Evolutionary conservation across 2,888 invertebrate species (phyloP).

Genomic region (Cantharis lateralis): DNA sequence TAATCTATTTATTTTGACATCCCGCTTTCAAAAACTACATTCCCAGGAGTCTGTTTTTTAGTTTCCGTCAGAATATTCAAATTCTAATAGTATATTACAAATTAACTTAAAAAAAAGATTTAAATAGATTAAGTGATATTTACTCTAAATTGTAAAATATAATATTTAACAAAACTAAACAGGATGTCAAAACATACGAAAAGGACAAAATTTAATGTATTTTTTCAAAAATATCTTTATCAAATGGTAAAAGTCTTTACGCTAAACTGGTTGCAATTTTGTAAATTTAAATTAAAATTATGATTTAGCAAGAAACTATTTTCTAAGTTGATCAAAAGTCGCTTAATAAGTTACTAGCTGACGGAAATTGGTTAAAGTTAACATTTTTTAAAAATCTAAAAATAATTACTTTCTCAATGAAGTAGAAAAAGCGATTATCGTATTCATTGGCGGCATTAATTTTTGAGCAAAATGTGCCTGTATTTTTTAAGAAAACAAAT

Average conservation of each 20-base stretch:
- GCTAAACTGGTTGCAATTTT: not conserved
- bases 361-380: not conserved
- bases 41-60: not conserved
- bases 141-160: no score
- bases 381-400: not conserved
- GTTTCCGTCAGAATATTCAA: not conserved
- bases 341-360: not conserved
- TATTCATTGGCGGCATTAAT: not conserved
- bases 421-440: not conserved
- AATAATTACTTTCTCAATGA: not conserved
- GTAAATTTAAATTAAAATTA: not conserved
- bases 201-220: no score
- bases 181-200: no score
- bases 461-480: not conserved
- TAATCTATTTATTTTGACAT: not conserved
- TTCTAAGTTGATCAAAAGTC: not conserved
- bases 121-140: no score
- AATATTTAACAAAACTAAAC: no score
- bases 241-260: not conserved
- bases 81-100: not conserved
- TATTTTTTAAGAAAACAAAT: not conserved
- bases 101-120: no score
- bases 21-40: not conserved
- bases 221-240: no score
- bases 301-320: not conserved